Conservation (phyloP, 2,888 invertebrate genomes). For the Cryptosula pallasiana region DNA sequence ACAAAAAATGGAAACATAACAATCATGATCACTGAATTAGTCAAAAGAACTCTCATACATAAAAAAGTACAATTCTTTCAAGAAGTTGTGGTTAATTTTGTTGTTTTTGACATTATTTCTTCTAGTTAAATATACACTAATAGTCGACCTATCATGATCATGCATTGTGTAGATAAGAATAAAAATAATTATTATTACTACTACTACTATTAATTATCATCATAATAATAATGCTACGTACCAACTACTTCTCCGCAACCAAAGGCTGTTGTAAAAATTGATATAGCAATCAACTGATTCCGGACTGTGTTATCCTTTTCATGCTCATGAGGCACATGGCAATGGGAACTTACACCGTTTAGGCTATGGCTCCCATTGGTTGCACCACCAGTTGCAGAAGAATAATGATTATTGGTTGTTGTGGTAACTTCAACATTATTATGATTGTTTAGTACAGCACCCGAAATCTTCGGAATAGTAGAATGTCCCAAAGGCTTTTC, state of each 20-base stretch:
- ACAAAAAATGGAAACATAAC: too few relatives aligned
- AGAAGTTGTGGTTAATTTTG: too few relatives aligned
- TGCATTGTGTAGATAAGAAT: too few relatives aligned
- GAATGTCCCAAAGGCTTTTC: neutral
- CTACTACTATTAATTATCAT: neutral
- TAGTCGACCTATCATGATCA: too few relatives aligned
- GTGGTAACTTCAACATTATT: neutral
- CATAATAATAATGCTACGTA: slow-evolving; percentile 29
- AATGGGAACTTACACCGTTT: slow-evolving; percentile 25
- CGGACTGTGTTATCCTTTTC: slow-evolving; percentile 37
- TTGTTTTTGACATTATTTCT: too few relatives aligned
- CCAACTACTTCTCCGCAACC: slow-evolving; percentile 52
- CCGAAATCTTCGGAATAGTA: neutral
- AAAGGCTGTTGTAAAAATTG: slow-evolving; percentile 43
- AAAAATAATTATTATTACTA: neutral
- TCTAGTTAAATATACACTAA: too few relatives aligned
- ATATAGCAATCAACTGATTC: slow-evolving; percentile 44
- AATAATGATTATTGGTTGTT: neutral
- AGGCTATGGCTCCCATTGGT: neutral
- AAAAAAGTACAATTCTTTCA: too few relatives aligned
- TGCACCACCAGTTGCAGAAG: neutral
- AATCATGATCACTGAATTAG: too few relatives aligned
- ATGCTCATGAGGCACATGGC: slow-evolving; percentile 28
- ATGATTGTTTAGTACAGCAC: neutral
- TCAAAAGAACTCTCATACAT: too few relatives aligned